Conservation (phyloP, 2,888 invertebrate species). For the Sabatieria punctata region DNA sequence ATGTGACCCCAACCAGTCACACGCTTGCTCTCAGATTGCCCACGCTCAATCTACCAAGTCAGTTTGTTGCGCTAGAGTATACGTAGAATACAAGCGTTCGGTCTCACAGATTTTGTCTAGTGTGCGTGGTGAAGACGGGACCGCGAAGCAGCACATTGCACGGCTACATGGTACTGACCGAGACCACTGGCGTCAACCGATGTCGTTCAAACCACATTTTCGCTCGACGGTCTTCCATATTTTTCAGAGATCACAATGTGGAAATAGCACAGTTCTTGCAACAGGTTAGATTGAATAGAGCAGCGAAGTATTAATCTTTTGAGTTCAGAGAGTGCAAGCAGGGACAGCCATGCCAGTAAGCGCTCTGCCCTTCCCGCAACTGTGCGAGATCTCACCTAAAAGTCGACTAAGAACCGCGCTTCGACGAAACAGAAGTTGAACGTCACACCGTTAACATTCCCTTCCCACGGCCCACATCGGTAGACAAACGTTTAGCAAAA, state of each 20-base stretch:
- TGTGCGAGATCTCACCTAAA: constrained; percentile 1
- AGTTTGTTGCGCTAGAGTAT: too few species aligned
- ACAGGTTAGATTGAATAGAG: background rate
- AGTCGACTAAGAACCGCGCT: too few species aligned
- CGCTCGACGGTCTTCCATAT: background rate
- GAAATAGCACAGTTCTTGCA: background rate
- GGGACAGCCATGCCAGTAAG: background rate
- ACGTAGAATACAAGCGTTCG: too few species aligned
- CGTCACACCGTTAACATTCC: too few species aligned
- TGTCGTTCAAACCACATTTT: constrained; percentile 6
- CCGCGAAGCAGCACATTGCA: constrained; percentile 1
- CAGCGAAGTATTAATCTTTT: background rate
- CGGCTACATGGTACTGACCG: constrained; percentile 2
- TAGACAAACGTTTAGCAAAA: too few species aligned
- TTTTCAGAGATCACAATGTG: constrained; percentile 4
- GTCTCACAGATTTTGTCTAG: background rate
- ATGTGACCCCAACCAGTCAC: too few species aligned
- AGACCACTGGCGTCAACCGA: constrained; percentile 4
- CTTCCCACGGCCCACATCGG: too few species aligned
- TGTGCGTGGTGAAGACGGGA: constrained; percentile 5
- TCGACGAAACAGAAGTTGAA: too few species aligned
- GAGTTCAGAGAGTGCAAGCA: background rate
- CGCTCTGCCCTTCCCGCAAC: constrained; percentile 3
- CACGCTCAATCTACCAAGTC: too few species aligned
- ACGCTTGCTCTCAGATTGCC: too few species aligned